Base-by-base conservation (phyloP, 1,140 invertebrate species). In the Maconellicoccus hirsutus region DNA sequence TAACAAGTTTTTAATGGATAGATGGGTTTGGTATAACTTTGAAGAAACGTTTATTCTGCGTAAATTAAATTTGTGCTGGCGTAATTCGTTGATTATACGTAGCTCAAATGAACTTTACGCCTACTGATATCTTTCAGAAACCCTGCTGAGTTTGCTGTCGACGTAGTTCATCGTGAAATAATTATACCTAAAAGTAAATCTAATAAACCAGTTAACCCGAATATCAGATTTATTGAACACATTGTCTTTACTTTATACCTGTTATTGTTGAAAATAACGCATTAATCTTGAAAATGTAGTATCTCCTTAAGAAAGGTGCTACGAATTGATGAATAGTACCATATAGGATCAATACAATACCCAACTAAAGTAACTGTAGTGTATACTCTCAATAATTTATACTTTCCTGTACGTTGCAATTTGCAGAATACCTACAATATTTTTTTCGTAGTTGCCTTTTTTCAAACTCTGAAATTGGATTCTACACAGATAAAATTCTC, bases 321-420 rank as follows among this genome's bases (percentile, higher is more conserved):
- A 52, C 6, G 3, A 52, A 19, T 52, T 52, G 42, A 52, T 52
- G 42, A 52, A 52, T 52, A 16, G 42, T 16, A 52, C 42, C 42
- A 52, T 52, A 52, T 16, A 52, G 42, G 42, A 52, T 52, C 42
- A 52, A 52, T 52, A 52, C 42, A 52, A 16, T 52, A 52, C 42
- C 42, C n/a, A n/a, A n/a, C n/a, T 33, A 33, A 33, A 12, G 29
- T 33, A 33, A 33, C 3, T 12, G 42, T 52, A 52, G 42, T 19
- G 10, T 52, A 52, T 19, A 52, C 42, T 52, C 42, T 52, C 42
- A 52, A 52, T 52, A 52, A 52, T 52, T 52, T 52, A 52, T 52
- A 52, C 42, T 19, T 52, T 52, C 42, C 42, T 52, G 42, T 52
- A 52, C 42, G 42, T 16, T 52, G 42, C 42, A 52, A 52, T 52